Evolutionary conservation across 2,113 vertebrate genomes (phyloP).

Genomic region (Pseudorasbora parva): DNA sequence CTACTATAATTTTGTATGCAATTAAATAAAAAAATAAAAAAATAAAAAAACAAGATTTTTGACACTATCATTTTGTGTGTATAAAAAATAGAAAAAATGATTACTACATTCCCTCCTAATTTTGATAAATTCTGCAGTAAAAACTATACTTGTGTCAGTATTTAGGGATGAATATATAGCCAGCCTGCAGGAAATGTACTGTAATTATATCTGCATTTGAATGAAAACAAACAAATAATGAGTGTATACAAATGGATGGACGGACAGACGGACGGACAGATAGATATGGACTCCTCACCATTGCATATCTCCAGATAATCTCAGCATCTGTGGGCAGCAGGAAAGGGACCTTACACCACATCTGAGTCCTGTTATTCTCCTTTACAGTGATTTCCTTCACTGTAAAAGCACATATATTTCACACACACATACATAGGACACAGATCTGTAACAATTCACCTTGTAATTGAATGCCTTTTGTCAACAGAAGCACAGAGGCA

Average conservation of each 20-base stretch:
- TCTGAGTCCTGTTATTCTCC: conserved; percentile 67
- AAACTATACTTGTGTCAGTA: not conserved
- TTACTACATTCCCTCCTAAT: not conserved
- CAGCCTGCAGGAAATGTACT: not conserved
- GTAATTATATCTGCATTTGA: not conserved
- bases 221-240: no score
- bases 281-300: conserved; percentile 53
- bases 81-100: not conserved
- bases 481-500: conserved; percentile 35
- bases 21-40: no score
- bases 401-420: conserved; percentile 46
- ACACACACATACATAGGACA: conserved; percentile 37
- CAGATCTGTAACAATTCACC: conserved; percentile 51
- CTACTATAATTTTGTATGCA: not conserved
- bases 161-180: not conserved
- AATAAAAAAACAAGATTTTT: no score
- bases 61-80: not conserved
- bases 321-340: conserved; percentile 63
- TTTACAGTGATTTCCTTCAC: conserved; percentile 65
- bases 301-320: conserved; percentile 72
- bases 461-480: conserved; percentile 44
- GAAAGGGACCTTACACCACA: conserved; percentile 70
- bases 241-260: no score
- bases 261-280: rapidly evolving
- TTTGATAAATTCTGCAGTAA: not conserved